Base-by-base conservation (phyloP, 2,888 invertebrate genomes). In the Agrenia bidenticulata region DNA sequence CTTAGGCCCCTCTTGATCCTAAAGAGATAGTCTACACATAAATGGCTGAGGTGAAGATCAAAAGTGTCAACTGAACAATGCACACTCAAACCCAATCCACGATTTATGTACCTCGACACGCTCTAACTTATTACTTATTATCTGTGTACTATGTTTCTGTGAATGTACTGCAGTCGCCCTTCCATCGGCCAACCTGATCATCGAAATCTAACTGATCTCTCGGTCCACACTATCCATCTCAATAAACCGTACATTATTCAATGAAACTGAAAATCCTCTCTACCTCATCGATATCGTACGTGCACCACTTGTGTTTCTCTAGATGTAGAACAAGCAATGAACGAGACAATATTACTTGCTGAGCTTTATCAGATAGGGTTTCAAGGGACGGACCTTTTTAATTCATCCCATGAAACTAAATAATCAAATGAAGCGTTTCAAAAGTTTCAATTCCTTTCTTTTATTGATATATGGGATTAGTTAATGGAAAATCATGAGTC, bases 51-150 rank as follows among this genome's bases (percentile, higher is more conserved):
- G 50, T 60, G 60, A 60, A 60, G 60, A 60, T 60, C 60, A 60
- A 60, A 60, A 51, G 41, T 60, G 60, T 60, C 60, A 60, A 60
- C 37, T n/a, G 19, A 60, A 51, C 51, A 59, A 49, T 49, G 11
- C 32, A 15, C 9, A 49, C 49, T 42, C 37, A 23, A 50, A 60
- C 37, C 39, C 19, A 60, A 58, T 19, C 24, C 49, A 58, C 37
- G 51, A 60, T 60, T 60, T 60, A 60, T 60, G 50, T 51, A 50
- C 23, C 51, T 50, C 60, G 60, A 60, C 45, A 45, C 45, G 45
- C 45, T 39, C 37, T 13, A n/a, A 37, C 15, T 45, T 45, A 45
- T 45, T 45, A 45, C 45, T 45, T 45, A 15, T n/a, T 45, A 45
- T 19, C 32, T 32, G 11, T 32, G 4, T 4, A 32, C 32, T 32